These are phyloP conservation scores for Augochlorella aurata DNA, from an alignment of 2,888 invertebrate genomes.

Conservation along the genomic window DNA sequence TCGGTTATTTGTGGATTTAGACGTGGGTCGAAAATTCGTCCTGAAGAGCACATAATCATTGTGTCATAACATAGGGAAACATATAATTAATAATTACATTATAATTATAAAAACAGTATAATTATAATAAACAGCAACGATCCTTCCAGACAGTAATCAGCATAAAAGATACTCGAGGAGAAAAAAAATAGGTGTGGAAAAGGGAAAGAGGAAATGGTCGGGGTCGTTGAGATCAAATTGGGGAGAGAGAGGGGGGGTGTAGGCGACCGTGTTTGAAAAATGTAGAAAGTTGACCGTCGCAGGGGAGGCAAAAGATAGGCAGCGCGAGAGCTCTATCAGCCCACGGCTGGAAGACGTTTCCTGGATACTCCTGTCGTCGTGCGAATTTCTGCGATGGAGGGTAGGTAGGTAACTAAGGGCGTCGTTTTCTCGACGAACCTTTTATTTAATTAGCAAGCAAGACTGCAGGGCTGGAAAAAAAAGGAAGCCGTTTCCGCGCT, in stretches of 20 bases:
- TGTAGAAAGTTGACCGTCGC: slow-evolving; percentile 3
- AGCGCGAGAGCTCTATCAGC: neutral
- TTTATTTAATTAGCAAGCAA: slow-evolving; percentile 66
- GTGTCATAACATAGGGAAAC: no score
- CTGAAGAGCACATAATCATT: no score
- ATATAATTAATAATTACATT: no score
- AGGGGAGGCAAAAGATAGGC: neutral
- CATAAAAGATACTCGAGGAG: neutral
- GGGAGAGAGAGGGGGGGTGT: no score
- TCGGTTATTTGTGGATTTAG: no score
- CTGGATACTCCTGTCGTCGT: slow-evolving; percentile 8
- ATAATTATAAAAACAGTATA: no score
- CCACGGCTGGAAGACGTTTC: slow-evolving; percentile 10
- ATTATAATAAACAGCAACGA: no score
- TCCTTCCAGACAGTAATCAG: neutral
- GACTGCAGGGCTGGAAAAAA: slow-evolving; percentile 25
- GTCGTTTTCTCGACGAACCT: slow-evolving; percentile 44
- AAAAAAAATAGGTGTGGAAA: neutral
- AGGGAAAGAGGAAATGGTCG: neutral
- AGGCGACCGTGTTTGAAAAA: neutral
- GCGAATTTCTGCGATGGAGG: slow-evolving; percentile 20
- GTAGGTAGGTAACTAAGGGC: slow-evolving; percentile 11
- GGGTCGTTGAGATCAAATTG: neutral
- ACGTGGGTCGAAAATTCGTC: no score
- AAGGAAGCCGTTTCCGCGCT: slow-evolving; percentile 57